These are phyloP conservation scores for Camponotus pennsylvanicus DNA, from an alignment of 1,140 invertebrate genomes.

Conservation along the genomic window DNA sequence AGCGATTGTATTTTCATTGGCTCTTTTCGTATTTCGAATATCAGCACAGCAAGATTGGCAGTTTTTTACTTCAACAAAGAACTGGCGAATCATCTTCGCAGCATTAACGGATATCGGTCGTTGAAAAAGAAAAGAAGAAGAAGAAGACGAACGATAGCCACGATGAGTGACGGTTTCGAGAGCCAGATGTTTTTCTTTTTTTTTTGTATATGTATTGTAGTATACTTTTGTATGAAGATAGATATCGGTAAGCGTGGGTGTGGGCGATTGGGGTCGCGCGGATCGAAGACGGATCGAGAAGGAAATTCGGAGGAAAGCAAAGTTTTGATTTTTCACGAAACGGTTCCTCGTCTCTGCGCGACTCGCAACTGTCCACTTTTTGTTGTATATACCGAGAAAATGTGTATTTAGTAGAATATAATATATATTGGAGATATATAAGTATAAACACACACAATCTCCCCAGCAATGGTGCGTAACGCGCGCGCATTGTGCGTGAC, in stretches of 20 bases:
- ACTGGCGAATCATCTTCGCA: background rate
- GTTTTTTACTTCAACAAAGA: background rate
- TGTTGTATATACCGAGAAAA: conserved; percentile 83
- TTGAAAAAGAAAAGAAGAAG: background rate
- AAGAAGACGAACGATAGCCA: conserved; percentile 20
- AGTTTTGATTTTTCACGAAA: background rate
- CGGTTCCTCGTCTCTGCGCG: background rate
- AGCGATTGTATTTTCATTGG: background rate
- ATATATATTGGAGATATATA: conserved; percentile 41
- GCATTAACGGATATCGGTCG: background rate
- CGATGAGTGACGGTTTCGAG: conserved; percentile 13
- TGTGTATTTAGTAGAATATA: conserved; percentile 48
- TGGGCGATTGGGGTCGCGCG: conserved; percentile 10
- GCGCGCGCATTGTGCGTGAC: background rate
- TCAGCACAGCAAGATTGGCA: background rate
- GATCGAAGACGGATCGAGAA: background rate
- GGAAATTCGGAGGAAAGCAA: background rate
- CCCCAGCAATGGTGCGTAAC: background rate
- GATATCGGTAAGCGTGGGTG: background rate
- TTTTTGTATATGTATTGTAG: conserved; percentile 85
- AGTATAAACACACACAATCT: background rate
- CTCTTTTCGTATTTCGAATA: background rate
- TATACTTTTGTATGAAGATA: conserved; percentile 78
- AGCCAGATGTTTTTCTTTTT: conserved; percentile 1
- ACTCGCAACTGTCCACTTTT: conserved; percentile 15